Evolutionary conservation across 2,113 vertebrate genomes (phyloP), one percentile per base, ranked within the genome.

Genomic region (Crypturellus undulatus): DNA sequence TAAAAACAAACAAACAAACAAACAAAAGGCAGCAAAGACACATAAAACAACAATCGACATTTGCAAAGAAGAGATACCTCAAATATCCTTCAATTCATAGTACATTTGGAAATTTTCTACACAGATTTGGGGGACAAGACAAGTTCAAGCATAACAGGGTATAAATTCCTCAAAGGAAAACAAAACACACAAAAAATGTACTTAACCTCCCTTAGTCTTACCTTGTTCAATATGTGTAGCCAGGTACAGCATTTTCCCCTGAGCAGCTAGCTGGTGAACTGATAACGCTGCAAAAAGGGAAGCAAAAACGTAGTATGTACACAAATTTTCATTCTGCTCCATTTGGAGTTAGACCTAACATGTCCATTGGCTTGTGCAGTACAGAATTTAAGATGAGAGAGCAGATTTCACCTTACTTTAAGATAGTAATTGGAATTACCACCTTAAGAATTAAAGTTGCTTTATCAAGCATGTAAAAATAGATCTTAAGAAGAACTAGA

Each of bases 211-310:
- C 11, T 63, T 25, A 88, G 54, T 54, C 95, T 93, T 94, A 99
- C 99, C 99, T 99, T 99, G 99, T 96, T 99, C 99, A 87, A 99
- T 99, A 84, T 99, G 99, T 17, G 98, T 99, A 40, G 99, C 99
- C 92, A 99, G 97, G 95, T 99, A 99, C 2, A 99, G 98, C 99
- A 99, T 99, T 96, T 99, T 99, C 65, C 99, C 99, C 92, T 99
- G 99, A 38, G 99, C 99, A 93, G 99, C 99, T 91, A 99, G 96
- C 96, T 99, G 99, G 96, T 99, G 99, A 92, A 99, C 98, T 42
- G 99, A 99, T 78, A 99, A 91, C 90, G 99, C 99, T 99, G 96
- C 79, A 96, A 95, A 49, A 92, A 93, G 11, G 88, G 25, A 85
- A 94, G 20, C 8, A 90, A 90, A 91, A 76, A 2, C 24, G 0